Conservation (phyloP, 2,888 invertebrate species). For the Diplolepis rosae region DNA sequence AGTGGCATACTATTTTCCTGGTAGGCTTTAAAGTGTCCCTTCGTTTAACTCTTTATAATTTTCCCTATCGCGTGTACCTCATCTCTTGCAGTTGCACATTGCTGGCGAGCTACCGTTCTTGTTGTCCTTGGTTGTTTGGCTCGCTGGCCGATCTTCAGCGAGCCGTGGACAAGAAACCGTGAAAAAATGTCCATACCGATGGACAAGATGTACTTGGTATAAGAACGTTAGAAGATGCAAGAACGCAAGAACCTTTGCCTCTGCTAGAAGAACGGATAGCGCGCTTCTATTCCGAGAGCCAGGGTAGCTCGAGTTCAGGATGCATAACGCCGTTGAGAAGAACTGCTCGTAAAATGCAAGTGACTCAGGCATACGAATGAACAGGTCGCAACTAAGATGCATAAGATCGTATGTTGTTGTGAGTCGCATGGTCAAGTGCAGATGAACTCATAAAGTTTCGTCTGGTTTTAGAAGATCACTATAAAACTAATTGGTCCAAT, state of each 20-base stretch:
- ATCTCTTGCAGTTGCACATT: slow-evolving; percentile 26
- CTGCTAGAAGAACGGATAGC: slow-evolving; percentile 44
- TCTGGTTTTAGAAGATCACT: no score
- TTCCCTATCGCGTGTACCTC: slow-evolving; percentile 26
- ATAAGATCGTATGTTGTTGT: no score
- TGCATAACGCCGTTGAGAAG: slow-evolving; percentile 52
- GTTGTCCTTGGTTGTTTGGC: slow-evolving; percentile 1
- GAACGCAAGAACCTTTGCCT: slow-evolving; percentile 32
- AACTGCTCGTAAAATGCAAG: slow-evolving; percentile 51
- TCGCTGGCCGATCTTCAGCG: slow-evolving; percentile 19
- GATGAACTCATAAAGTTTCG: no score
- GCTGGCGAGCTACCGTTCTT: slow-evolving; percentile 23
- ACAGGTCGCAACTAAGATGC: no score
- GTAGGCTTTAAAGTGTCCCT: slow-evolving; percentile 17
- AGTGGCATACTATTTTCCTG: slow-evolving; percentile 12
- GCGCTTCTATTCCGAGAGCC: slow-evolving; percentile 34
- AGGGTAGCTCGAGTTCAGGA: slow-evolving; percentile 42
- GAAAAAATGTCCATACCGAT: slow-evolving; percentile 26
- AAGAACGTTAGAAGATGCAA: slow-evolving; percentile 29
- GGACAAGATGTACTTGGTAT: slow-evolving; percentile 12
- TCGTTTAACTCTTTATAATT: slow-evolving; percentile 14
- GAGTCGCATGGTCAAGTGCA: no score
- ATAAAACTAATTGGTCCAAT: no score
- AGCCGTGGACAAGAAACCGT: slow-evolving; percentile 21
- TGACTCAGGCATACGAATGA: slow-evolving; percentile 27